Conservation (phyloP, 2,888 invertebrate species). For the Zygothrica quintamaculata region DNA sequence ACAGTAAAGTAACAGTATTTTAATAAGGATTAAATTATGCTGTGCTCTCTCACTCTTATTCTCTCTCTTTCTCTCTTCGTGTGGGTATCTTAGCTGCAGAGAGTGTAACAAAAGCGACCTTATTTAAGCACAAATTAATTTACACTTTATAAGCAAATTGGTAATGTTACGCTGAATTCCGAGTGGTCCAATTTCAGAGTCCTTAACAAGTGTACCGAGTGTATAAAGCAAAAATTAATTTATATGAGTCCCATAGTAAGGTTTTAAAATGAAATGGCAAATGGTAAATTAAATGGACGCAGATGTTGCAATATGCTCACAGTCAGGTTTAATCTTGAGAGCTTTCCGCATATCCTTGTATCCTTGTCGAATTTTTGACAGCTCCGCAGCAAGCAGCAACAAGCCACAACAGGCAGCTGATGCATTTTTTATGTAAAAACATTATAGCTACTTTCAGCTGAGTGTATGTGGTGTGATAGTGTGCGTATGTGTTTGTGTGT, state of each 20-base stretch:
- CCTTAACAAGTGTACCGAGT: slow-evolving; percentile 10
- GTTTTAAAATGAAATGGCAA: slow-evolving; percentile 35
- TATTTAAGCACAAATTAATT: neutral
- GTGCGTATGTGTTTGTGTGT: slow-evolving; percentile 26
- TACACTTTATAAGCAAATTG: slow-evolving; percentile 9
- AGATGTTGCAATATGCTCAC: slow-evolving; percentile 16
- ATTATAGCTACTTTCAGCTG: slow-evolving; percentile 51
- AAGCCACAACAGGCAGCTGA: slow-evolving; percentile 48
- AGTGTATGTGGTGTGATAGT: neutral
- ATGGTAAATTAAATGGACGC: slow-evolving; percentile 23
- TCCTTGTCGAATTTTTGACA: slow-evolving; percentile 23
- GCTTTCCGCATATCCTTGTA: neutral
- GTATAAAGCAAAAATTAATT: slow-evolving; percentile 33
- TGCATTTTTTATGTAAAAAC: slow-evolving; percentile 73
- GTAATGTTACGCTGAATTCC: slow-evolving; percentile 20
- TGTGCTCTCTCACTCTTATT: too few species aligned
- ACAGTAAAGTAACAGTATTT: too few species aligned
- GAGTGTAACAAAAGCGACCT: neutral
- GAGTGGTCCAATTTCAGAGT: slow-evolving; percentile 11
- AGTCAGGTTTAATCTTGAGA: slow-evolving; percentile 6
- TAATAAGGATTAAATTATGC: too few species aligned
- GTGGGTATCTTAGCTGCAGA: too few species aligned
- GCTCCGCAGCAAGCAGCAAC: slow-evolving; percentile 30
- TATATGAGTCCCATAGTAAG: slow-evolving; percentile 31
- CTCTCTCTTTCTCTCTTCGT: too few species aligned